Evolutionary conservation across 2,888 invertebrate genomes (phyloP).

Genomic region (Hirtodrosophila duncani): DNA sequence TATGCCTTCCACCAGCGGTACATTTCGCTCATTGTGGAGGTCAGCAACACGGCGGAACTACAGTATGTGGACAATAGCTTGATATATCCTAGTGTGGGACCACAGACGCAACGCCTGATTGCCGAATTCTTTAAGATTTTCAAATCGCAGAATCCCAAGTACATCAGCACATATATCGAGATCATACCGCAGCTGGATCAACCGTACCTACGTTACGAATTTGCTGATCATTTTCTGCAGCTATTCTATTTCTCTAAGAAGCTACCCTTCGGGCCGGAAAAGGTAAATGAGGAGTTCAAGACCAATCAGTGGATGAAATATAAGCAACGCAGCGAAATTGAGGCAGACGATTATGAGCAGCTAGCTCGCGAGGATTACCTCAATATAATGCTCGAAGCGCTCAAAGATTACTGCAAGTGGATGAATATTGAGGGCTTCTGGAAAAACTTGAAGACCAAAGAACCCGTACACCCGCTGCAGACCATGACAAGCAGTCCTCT

Average conservation of each 20-base stretch:
- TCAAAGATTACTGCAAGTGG: slow-evolving; percentile 69
- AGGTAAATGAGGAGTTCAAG: slow-evolving; percentile 68
- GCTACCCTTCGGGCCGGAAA: slow-evolving; percentile 60
- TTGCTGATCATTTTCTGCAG: slow-evolving; percentile 71
- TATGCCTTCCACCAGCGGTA: slow-evolving; percentile 56
- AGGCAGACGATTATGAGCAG: slow-evolving; percentile 35
- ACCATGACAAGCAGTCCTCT: slow-evolving; percentile 45
- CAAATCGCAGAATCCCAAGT: slow-evolving; percentile 52
- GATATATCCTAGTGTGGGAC: slow-evolving; percentile 66
- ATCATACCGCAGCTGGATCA: slow-evolving; percentile 63
- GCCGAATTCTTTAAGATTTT: slow-evolving; percentile 69
- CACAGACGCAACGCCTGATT: slow-evolving; percentile 60
- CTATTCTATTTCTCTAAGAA: slow-evolving; percentile 57
- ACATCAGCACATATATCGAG: slow-evolving; percentile 62
- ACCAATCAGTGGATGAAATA: slow-evolving; percentile 70
- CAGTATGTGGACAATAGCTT: slow-evolving; percentile 56
- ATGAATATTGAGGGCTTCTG: slow-evolving; percentile 60
- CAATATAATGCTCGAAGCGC: slow-evolving; percentile 58
- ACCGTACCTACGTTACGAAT: slow-evolving; percentile 71
- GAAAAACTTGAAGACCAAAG: slow-evolving; percentile 48
- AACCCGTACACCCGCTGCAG: slow-evolving; percentile 39
- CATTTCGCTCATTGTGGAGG: slow-evolving; percentile 69
- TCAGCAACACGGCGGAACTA: slow-evolving; percentile 72
- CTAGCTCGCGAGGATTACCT: slow-evolving; percentile 71
- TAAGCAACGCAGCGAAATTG: slow-evolving; percentile 42